Conservation (phyloP, 2,797 vertebrate species). For the Gymnoscopelus braueri region DNA sequence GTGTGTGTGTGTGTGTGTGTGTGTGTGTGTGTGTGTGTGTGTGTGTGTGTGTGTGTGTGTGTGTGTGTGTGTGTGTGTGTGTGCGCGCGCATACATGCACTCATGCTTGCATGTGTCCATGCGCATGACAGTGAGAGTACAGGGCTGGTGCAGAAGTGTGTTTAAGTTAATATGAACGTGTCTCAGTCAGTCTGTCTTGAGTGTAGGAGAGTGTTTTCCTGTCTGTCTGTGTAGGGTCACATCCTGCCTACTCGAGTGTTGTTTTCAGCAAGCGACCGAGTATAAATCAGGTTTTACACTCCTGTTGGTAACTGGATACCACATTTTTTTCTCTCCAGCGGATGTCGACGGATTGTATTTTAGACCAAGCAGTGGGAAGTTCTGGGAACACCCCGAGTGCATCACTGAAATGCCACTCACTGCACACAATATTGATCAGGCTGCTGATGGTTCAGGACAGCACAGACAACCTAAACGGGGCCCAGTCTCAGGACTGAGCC, state of each 20-base stretch:
- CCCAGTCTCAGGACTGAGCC: conserved; percentile 12
- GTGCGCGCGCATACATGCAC: background rate
- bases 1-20: conserved; percentile 28
- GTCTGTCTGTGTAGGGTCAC: conserved; percentile 41
- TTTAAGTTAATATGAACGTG: conserved; percentile 28
- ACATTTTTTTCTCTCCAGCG: conserved; percentile 42
- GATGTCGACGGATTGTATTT: conserved; percentile 46
- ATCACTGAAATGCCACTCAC: conserved; percentile 20
- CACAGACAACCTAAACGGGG: background rate
- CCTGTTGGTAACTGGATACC: conserved; percentile 45
- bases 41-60: conserved; percentile 7
- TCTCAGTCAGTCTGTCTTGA: conserved; percentile 37
- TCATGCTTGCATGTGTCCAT: conserved; percentile 8
- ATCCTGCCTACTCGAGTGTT: conserved; percentile 24
- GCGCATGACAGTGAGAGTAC: conserved; percentile 20
- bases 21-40: conserved; percentile 4
- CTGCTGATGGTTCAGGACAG: conserved; percentile 1
- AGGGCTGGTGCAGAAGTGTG: conserved; percentile 31
- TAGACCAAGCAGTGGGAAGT: conserved; percentile 12
- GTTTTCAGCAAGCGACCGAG: no score
- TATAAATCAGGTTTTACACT: conserved; percentile 22
- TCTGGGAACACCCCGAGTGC: conserved; percentile 24
- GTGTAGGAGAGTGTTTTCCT: conserved; percentile 37
- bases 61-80: background rate
- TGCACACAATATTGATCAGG: conserved; percentile 9